phyloP scores from a whole-genome alignment of 92 coral and sea anemone species.

The Hydrozoanthus gracilis region DNA sequence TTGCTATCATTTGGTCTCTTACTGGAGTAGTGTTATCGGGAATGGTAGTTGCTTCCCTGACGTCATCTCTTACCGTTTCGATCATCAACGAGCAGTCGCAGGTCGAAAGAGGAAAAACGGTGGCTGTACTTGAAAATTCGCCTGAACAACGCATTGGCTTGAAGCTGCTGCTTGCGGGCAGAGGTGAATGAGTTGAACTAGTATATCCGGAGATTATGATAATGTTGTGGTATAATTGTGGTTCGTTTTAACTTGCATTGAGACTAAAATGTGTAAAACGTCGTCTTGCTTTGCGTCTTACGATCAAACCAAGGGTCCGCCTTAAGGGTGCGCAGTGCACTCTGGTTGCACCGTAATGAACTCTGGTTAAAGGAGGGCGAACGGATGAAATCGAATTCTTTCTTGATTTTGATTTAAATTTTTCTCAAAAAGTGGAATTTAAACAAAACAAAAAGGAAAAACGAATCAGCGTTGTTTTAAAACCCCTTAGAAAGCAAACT shows the following conservation, averaged over 20 bases:
- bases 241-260: not conserved
- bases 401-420: too few relatives aligned
- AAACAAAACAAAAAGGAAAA: not conserved
- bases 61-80: conserved; percentile 80
- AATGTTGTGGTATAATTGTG: too few relatives aligned
- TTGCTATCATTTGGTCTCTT: conserved; percentile 78
- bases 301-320: too few relatives aligned
- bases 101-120: conserved; percentile 71
- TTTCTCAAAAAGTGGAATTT: too few relatives aligned
- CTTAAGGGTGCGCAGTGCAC: too few relatives aligned
- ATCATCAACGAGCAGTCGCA: conserved; percentile 65
- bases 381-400: too few relatives aligned
- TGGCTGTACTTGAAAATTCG: conserved; percentile 24
- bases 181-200: not conserved
- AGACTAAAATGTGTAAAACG: too few relatives aligned
- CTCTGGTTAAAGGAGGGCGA: too few relatives aligned
- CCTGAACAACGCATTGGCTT: conserved; percentile 24
- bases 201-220: too few relatives aligned
- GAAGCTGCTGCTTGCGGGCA: not conserved
- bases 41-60: conserved; percentile 73
- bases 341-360: too few relatives aligned
- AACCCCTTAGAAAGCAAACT: not conserved
- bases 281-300: too few relatives aligned
- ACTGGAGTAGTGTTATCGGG: conserved; percentile 71
- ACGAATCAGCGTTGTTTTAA: not conserved